Conservation (phyloP, 2,113 vertebrate species). For the Clarias magur region DNA sequence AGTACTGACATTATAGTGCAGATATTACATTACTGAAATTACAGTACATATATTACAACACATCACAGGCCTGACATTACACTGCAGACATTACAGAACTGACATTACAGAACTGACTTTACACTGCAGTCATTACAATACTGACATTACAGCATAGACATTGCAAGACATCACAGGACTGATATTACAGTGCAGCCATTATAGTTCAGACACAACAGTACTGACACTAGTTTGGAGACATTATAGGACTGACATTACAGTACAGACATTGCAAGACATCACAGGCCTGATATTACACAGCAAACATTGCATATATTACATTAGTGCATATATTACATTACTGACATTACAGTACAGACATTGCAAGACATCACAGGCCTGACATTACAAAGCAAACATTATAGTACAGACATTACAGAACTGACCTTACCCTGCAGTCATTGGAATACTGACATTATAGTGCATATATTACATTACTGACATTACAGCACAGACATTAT, state of each 20-base stretch:
- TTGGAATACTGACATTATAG: neutral
- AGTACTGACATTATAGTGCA: too few species aligned
- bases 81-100: neutral
- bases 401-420: neutral
- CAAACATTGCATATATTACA: too few species aligned
- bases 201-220: neutral
- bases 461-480: neutral
- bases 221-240: neutral
- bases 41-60: neutral
- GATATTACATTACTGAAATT: too few species aligned
- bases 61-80: neutral
- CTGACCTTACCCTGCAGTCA: neutral
- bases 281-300: neutral
- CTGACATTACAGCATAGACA: neutral
- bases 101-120: neutral
- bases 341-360: neutral
- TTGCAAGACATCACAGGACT: neutral
- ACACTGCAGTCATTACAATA: neutral
- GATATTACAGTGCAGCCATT: neutral
- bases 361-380: too few species aligned
- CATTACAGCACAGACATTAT: neutral
- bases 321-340: too few species aligned
- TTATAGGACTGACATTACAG: neutral
- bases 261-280: too few species aligned
- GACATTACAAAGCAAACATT: neutral